Evolutionary conservation across 1,140 invertebrate genomes (phyloP), one percentile per base, ranked within the genome.

Genomic region (Drosophila pandora): DNA sequence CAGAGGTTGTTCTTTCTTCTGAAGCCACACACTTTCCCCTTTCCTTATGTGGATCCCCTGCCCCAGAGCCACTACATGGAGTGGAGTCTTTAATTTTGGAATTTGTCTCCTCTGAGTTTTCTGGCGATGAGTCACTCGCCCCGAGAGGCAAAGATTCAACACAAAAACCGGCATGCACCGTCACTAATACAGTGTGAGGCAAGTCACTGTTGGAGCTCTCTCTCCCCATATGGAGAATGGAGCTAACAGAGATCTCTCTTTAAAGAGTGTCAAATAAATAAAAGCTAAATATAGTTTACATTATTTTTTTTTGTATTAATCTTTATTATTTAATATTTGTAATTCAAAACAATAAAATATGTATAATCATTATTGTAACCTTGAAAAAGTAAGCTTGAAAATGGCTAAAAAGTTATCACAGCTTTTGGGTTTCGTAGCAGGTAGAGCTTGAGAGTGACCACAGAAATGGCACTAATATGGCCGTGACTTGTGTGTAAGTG

Each of bases 131-230:
- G 25, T 75, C 72, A 75, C 55, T 13, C 41, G 21, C 23, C 13
- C 21, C 13, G 69, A 59, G 32, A n/a, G 47, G 23, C 34, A 21
- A 39, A 34, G 34, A 25, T 30, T 25, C 32, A 74, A 45, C 37
- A 65, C 67, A 50, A 58, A 68, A 75, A 75, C 72, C 72, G 72
- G 72, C 72, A 75, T 75, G 72, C 72, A 67, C 61, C 9, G 34
- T 12, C 23, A 73, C 70, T 28, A 47, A 74, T 25, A 65, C 69
- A 43, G 32, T 2, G 54, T 2, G 54, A 34, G 12, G 49, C n/a
- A 34, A 6, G 43, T 48, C 17, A n/a, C 8, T 13, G 50, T 50
- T 67, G 47, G 60, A 45, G 60, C 28, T 32, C 34, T 32, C 57
- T 65, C 63, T 49, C 32, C n/a, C 2, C 12, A 23, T n/a, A 21